A percentile compares a stretch with the other conserved stretches of the same genome.
Conservation (phyloP, 53 echinoderm and acorn worm genomes). For the Pentamera pediparva region DNA sequence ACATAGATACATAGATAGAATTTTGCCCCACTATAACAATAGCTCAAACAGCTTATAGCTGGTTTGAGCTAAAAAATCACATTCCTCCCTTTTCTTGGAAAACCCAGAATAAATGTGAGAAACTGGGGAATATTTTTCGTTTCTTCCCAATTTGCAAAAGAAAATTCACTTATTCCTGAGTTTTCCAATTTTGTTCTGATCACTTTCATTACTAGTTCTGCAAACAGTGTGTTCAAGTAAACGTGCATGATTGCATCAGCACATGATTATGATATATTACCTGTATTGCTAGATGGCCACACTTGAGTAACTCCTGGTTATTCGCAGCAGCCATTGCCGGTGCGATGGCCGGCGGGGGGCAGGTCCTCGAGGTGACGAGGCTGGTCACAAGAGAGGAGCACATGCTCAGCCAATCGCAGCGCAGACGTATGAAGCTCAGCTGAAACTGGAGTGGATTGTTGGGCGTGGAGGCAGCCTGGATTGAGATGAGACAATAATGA, state of each 20-base stretch:
- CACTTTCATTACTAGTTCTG: too few relatives aligned
- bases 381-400: conserved; percentile 77
- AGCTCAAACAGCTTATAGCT: too few relatives aligned
- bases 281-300: conserved; percentile 93
- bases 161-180: neutral
- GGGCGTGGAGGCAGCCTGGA: conserved; percentile 86
- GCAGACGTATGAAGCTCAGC: conserved; percentile 77
- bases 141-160: neutral
- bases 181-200: neutral
- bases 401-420: conserved; percentile 83
- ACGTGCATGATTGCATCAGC: neutral
- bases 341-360: conserved; percentile 95
- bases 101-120: too few relatives aligned
- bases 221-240: neutral
- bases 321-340: conserved; percentile 95
- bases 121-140: too few relatives aligned
- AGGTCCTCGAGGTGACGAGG: conserved; percentile 80
- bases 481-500: neutral
- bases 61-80: too few relatives aligned
- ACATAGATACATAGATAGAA: too few relatives aligned
- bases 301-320: conserved; percentile 85
- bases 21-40: too few relatives aligned
- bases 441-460: conserved; percentile 85
- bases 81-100: too few relatives aligned
- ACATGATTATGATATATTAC: conserved; percentile 19